phyloP scores from a whole-genome alignment of 2,888 invertebrate species.

The Cantharis rufa region DNA sequence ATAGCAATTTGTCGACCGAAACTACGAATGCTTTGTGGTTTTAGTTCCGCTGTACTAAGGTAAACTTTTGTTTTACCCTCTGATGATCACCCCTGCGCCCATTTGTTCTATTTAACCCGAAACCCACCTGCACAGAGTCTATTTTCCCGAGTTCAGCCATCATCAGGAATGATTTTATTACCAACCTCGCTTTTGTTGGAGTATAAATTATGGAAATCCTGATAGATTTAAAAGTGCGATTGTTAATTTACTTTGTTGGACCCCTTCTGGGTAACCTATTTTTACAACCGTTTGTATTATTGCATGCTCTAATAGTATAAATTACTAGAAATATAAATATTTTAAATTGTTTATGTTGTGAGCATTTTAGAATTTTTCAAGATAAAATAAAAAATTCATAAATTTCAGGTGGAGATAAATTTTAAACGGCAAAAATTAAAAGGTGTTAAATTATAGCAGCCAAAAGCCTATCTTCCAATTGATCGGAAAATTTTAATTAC shows the following conservation, averaged over 20 bases:
- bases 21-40: neutral
- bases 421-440: neutral
- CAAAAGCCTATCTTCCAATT: neutral
- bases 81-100: neutral
- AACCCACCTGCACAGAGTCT: neutral
- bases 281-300: neutral
- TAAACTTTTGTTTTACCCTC: neutral
- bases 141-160: neutral
- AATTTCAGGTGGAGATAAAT: neutral
- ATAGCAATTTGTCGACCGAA: neutral
- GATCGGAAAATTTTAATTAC: neutral
- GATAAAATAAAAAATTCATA: neutral
- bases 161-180: neutral
- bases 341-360: neutral
- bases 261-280: neutral
- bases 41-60: no score
- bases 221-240: neutral
- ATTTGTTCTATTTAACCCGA: neutral
- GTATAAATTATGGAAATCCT: neutral
- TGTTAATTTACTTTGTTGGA: neutral
- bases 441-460: neutral
- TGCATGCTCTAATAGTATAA: neutral
- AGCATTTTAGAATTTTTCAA: neutral
- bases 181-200: no score
- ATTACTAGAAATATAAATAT: neutral